Conservation (phyloP, 2,797 vertebrate genomes). For the Pseudochromis fuscus region DNA sequence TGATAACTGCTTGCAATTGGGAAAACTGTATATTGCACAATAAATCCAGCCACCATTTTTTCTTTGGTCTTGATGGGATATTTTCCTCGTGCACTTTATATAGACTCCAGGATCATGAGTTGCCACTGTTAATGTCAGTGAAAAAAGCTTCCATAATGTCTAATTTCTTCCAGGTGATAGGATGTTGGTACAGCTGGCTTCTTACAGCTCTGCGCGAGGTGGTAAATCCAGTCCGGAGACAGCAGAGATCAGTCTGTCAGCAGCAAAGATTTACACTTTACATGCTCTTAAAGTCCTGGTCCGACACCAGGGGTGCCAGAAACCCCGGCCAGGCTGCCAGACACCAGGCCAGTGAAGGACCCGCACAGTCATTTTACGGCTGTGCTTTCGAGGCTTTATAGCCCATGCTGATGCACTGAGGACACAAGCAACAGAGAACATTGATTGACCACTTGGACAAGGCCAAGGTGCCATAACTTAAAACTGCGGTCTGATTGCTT, state of each 20-base stretch:
- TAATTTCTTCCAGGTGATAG: conserved; percentile 33
- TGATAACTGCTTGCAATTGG: not conserved
- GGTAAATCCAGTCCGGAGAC: conserved; percentile 65
- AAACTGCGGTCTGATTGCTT: conserved; percentile 67
- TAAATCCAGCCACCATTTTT: conserved; percentile 21
- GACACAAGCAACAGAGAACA: conserved; percentile 72
- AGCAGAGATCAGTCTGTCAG: conserved; percentile 63
- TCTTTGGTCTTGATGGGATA: conserved; percentile 2
- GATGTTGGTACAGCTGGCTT: conserved; percentile 44
- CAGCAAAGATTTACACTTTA: conserved; percentile 77
- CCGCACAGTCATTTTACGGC: conserved; percentile 70
- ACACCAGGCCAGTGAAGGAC: conserved; percentile 64
- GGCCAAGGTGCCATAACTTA: conserved; percentile 70
- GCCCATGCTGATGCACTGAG: conserved; percentile 64
- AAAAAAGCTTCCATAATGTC: conserved; percentile 54
- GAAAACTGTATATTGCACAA: not conserved
- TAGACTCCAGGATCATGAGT: not conserved
- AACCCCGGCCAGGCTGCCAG: conserved; percentile 69
- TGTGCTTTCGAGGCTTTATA: conserved; percentile 75
- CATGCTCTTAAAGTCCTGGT: conserved; percentile 73
- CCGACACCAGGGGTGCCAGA: conserved; percentile 65
- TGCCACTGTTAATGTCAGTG: conserved; percentile 29
- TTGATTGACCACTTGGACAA: conserved; percentile 77
- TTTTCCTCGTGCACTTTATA: not conserved
- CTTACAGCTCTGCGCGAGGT: conserved; percentile 49